Evolutionary conservation across 2,888 invertebrate species (phyloP), one percentile per base, ranked within the genome.

Genomic region (Caenorhabditis japonica): DNA sequence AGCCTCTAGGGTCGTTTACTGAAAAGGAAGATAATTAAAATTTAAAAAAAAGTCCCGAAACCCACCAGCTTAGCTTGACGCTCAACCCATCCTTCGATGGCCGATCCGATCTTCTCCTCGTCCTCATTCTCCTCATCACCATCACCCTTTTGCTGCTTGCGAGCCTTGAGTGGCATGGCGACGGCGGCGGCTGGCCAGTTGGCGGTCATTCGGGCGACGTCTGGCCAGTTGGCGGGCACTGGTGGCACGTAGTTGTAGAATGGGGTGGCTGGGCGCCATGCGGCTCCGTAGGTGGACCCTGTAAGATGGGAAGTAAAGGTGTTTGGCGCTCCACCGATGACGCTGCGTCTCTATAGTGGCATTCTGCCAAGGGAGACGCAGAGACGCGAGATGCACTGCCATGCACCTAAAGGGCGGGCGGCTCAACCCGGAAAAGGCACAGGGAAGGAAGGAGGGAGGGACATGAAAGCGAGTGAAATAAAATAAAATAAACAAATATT

Each of bases 241-340:
- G 87, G 87, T 27, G 87, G 87, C 17, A 85, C 85, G 79, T 87
- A 87, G 80, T 85, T 85, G 83, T 84, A 87, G 82, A 87, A 87
- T 58, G 87, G 87, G 17, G 85, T 81, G 33, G 85, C 84, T 53
- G 87, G 87, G 44, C 87, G 73, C 85, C 85, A 85, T 13, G 83
- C 82, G 33, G 86, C 84, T 66, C 86, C 86, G 73, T 86, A 85
- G 34, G 86, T 86, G 7, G 85, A 85, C 86, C 86, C 85, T 85
- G 70, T 39, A 72, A 58, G 21, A 23, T 13, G 19, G 33, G 19
- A 33, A 7, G 33, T 19, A 25, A 34, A 4, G 21, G 33, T 7
- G 27, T n/a, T 27, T 44, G 33, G 33, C 25, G 17, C 21, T 15
- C 46, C 46, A 21, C 25, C n/a, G 46, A 4, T 15, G n/a, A 8